These are phyloP conservation scores for Symphodus melops DNA, from an alignment of 2,113 vertebrate species.

Conservation along the genomic window DNA sequence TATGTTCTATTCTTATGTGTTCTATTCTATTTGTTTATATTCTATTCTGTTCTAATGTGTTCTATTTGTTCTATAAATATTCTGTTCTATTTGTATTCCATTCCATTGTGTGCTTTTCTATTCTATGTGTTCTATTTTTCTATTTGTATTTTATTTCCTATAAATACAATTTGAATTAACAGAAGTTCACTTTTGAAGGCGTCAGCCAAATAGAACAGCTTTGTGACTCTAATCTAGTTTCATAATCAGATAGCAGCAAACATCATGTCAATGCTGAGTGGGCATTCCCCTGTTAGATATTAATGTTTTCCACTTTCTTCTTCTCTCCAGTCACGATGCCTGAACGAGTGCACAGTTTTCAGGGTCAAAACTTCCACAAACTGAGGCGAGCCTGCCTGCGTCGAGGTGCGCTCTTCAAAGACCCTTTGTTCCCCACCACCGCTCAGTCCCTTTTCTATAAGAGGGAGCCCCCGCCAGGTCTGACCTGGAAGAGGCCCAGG, in stretches of 20 bases:
- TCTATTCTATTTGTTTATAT: no score
- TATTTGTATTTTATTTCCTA: no score
- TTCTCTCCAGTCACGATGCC: conserved; percentile 61
- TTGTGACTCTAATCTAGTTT: no score
- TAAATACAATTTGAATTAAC: no score
- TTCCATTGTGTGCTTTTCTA: no score
- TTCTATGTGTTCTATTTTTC: no score
- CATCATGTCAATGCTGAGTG: neutral
- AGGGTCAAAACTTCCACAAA: conserved; percentile 81
- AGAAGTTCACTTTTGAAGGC: no score
- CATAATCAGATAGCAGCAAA: neutral
- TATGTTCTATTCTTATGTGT: no score
- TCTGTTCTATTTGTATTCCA: no score
- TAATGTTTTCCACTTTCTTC: neutral
- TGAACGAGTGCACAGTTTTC: conserved; percentile 70
- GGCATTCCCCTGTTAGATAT: neutral
- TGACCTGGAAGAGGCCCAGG: conserved; percentile 86
- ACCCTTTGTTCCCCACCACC: conserved; percentile 81
- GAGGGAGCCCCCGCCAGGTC: conserved; percentile 73
- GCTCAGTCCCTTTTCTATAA: conserved; percentile 84
- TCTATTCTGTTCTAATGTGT: no score
- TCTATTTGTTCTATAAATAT: no score
- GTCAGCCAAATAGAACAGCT: no score
- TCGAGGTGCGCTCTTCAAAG: conserved; percentile 80
- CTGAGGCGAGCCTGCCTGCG: conserved; percentile 77